Percentiles rank a stretch among this genome's conserved stretches.
These are phyloP conservation scores for Ailuropoda melanoleuca DNA, from an alignment of 2,113 vertebrate species.

Conservation along the genomic window DNA sequence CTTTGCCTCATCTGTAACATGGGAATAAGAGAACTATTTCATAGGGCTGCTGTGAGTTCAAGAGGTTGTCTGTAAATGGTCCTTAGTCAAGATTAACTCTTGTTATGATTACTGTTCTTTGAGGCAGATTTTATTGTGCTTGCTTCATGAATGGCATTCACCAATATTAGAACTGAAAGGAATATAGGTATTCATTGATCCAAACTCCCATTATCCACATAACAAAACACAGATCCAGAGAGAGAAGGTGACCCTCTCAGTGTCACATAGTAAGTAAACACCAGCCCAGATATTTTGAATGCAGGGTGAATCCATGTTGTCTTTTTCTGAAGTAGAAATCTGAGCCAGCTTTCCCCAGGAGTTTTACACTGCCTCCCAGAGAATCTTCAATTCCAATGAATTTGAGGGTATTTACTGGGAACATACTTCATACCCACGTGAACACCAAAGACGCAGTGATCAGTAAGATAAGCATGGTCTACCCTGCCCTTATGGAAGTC, in stretches of 20 bases:
- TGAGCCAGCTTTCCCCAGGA: neutral
- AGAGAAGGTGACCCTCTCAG: neutral
- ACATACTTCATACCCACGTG: neutral
- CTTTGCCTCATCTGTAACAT: neutral
- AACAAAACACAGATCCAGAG: neutral
- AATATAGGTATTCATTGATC: neutral
- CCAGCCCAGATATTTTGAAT: neutral
- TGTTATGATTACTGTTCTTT: accelerated
- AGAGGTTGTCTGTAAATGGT: neutral
- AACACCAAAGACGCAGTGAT: neutral
- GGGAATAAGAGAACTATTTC: neutral
- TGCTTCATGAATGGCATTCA: neutral
- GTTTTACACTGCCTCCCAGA: neutral
- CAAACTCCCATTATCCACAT: neutral
- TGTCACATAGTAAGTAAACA: neutral
- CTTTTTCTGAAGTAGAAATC: neutral
- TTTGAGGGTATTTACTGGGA: neutral
- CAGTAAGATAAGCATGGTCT: neutral
- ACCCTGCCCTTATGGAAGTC: neutral
- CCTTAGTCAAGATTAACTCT: accelerated
- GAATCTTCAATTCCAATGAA: neutral
- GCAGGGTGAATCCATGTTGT: neutral
- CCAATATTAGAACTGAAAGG: neutral
- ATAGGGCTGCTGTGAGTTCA: neutral
- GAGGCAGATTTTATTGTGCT: neutral